Evolutionary conservation across 2,888 invertebrate species (phyloP), one percentile per base, ranked within the genome.

Genomic region (Apamea epomidion): DNA sequence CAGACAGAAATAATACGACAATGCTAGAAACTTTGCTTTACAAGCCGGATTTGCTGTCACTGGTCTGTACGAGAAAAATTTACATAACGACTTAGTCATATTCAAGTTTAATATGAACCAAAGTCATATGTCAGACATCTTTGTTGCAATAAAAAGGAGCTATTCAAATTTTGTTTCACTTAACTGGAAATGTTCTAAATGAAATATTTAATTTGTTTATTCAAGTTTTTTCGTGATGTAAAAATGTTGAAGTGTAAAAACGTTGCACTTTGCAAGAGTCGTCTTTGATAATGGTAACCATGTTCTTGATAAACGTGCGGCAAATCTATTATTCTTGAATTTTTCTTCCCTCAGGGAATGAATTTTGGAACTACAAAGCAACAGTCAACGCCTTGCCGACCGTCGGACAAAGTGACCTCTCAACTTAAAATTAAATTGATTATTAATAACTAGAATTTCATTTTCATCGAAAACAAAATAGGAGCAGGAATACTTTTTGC

Each of bases 51-150:
- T 60, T 37, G 37, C 37, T 25, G 65, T 37, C 21, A 37, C 21
- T 12, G 3, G 29, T 42, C 32, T 74, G 42, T 10, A 71, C 10
- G 37, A 25, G 14, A 60, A 32, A 58, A 16, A 72, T 83, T 84
- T 74, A n/a, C 74, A 48, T 75, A 75, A 67, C 6, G 37, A 74
- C 45, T 32, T 78, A 45, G 60, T 72, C 60, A 69, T 29, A 32
- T 71, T 62, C 21, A 64, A 51, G 51, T 67, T 73, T 51, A 64
- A 78, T 72, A 58, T 21, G 0, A 25, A 64, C 45, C 48, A 32
- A 71, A 86, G 18, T 69, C 67, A 65, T 79, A 68, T 51, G 29
- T 76, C 74, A 60, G 48, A 51, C 42, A 69, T 77, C n/a, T 74
- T 72, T 81, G 45, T 71, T 45, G 42, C 64, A 74, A 68, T 71